Percentiles rank a stretch among this genome's conserved stretches.
phyloP scores from a whole-genome alignment of 92 coral and sea anemone species.

The Porites rus region DNA sequence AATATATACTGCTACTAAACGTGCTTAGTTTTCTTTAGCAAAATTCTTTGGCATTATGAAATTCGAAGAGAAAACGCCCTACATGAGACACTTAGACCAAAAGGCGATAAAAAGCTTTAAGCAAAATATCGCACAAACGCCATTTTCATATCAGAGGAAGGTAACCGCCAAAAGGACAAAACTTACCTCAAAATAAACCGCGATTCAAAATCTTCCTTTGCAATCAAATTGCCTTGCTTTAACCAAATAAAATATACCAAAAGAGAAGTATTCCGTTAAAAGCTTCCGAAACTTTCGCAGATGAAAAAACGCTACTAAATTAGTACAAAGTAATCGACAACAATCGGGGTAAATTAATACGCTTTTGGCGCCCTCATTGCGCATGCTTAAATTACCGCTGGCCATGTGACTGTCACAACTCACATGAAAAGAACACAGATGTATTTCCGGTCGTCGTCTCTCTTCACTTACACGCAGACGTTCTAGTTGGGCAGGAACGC shows the following conservation, averaged over 20 bases:
- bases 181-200: slow-evolving; percentile 34
- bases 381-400: slow-evolving; percentile 49
- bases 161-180: slow-evolving; percentile 10
- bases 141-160: slow-evolving; percentile 16
- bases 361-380: neutral
- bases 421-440: neutral
- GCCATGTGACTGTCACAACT: neutral
- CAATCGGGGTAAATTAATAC: slow-evolving; percentile 49
- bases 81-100: slow-evolving; percentile 13
- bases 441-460: neutral
- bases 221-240: neutral
- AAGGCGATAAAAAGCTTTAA: slow-evolving; percentile 26
- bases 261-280: slow-evolving; percentile 2
- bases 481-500: neutral
- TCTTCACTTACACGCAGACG: neutral
- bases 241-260: neutral
- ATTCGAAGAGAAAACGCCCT: slow-evolving; percentile 26
- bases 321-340: slow-evolving; percentile 45
- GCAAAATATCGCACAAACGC: slow-evolving; percentile 34
- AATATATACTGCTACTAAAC: neutral
- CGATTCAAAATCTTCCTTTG: slow-evolving; percentile 15
- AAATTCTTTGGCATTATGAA: neutral
- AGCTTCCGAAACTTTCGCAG: slow-evolving; percentile 28
- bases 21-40: neutral
- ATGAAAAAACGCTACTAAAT: slow-evolving; percentile 22